Conservation (phyloP, 2,113 vertebrate species). For the Aythya baeri region DNA sequence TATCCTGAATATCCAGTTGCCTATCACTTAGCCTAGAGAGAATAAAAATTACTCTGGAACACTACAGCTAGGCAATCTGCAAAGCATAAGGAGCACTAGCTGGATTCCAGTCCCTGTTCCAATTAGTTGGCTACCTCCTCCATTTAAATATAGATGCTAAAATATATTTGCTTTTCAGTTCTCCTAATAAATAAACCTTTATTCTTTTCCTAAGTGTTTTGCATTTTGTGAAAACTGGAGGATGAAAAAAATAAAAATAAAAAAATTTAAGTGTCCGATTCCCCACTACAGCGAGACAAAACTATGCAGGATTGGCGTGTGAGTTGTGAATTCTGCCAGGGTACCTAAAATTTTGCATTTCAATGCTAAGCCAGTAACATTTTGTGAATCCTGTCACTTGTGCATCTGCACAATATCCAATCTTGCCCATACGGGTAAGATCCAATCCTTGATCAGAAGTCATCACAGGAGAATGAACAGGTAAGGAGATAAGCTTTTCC, state of each 20-base stretch:
- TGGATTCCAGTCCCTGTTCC: neutral
- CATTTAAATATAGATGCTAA: neutral
- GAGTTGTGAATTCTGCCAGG: neutral
- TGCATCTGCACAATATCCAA: no score
- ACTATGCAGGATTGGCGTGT: neutral
- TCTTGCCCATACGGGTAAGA: neutral
- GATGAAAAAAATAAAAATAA: neutral
- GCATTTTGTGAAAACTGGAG: neutral
- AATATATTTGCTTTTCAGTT: neutral
- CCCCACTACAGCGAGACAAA: neutral
- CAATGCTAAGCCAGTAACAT: neutral
- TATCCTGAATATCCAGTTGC: neutral
- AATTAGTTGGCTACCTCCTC: neutral
- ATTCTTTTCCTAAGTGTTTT: neutral
- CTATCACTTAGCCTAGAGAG: neutral
- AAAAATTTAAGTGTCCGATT: neutral
- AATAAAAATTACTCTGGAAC: neutral
- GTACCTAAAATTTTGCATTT: neutral
- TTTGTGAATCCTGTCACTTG: neutral
- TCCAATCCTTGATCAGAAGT: neutral
- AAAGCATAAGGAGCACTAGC: neutral
- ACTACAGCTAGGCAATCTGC: neutral
- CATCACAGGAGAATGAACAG: neutral
- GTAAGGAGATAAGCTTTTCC: neutral
- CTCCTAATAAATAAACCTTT: fast-evolving